A percentile compares a stretch with the other conserved stretches of the same genome.
These are phyloP conservation scores for Microvelia longipes DNA, from an alignment of 1,140 invertebrate genomes.

Conservation along the genomic window DNA sequence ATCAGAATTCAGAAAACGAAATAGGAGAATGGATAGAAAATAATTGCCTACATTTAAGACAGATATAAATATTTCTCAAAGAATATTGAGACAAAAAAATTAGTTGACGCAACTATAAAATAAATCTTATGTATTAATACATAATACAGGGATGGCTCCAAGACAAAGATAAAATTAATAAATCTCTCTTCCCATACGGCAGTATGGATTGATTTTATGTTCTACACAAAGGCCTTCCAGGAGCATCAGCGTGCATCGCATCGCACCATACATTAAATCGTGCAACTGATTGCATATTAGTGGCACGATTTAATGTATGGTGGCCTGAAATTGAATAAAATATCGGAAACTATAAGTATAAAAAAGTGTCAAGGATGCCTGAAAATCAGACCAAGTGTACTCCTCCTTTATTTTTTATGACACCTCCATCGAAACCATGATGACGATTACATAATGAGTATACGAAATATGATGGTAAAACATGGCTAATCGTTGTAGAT, in stretches of 20 bases:
- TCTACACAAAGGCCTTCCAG: neutral
- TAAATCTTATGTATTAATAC: neutral
- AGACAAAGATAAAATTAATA: neutral
- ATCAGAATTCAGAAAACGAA: neutral
- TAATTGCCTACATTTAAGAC: neutral
- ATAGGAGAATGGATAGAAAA: neutral
- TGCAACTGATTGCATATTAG: no score
- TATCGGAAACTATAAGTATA: neutral
- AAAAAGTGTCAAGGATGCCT: neutral
- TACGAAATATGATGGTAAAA: neutral
- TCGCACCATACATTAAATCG: no score
- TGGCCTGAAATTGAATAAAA: neutral
- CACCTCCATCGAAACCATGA: neutral
- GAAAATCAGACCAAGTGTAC: neutral
- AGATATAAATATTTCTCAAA: neutral
- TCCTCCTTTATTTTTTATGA: neutral
- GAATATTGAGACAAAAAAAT: neutral
- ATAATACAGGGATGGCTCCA: neutral
- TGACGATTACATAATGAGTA: neutral
- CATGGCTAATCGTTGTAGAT: neutral
- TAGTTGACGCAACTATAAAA: neutral
- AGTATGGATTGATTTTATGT: neutral
- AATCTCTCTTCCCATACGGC: neutral
- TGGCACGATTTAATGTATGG: neutral
- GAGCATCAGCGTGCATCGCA: neutral